These are phyloP conservation scores for Ictalurus furcatus DNA, from an alignment of 2,113 vertebrate species.

Conservation along the genomic window DNA sequence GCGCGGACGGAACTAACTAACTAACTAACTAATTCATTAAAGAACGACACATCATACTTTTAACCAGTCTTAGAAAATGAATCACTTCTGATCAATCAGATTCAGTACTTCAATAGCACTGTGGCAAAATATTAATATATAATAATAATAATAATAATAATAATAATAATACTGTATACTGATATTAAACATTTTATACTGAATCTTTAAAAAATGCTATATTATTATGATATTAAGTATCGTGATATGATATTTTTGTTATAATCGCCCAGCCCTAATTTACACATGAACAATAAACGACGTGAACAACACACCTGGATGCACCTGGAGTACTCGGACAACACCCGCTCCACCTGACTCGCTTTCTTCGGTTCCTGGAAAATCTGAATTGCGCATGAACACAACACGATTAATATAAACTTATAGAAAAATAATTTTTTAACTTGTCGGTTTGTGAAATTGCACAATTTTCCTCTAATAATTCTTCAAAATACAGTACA, in stretches of 20 bases:
- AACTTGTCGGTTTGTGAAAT: not conserved
- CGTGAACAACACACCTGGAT: constrained; percentile 78
- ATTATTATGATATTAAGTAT: too few relatives aligned
- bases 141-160: not conserved
- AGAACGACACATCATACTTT: not conserved
- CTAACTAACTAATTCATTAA: too few relatives aligned
- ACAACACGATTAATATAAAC: not conserved
- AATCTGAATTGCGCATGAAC: constrained; percentile 65
- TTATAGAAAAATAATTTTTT: too few relatives aligned
- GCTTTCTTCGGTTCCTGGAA: constrained; percentile 94
- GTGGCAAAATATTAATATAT: not conserved
- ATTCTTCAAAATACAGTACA: not conserved
- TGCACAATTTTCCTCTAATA: not conserved
- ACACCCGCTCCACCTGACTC: constrained; percentile 88
- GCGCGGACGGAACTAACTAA: too few relatives aligned
- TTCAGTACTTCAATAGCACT: not conserved
- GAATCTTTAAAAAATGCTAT: not conserved
- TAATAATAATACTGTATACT: not conserved
- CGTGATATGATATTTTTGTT: too few relatives aligned
- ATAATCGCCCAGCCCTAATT: not conserved
- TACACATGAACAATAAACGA: not conserved
- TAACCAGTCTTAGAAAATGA: not conserved
- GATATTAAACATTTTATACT: not conserved
- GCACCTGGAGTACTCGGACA: constrained; percentile 85
- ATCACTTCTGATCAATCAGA: not conserved